A percentile compares a stretch with the other conserved stretches of the same genome.
Evolutionary conservation across 2,113 vertebrate genomes (phyloP).

Genomic region (Rattus norvegicus): GRCr8 NC_086023.1:150272001-150272500

Average conservation of each 20-base stretch:
- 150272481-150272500: background rate
- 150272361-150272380: background rate
- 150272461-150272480: background rate
- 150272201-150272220: background rate
- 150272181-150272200: background rate
- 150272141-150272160: background rate
- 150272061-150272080: background rate
- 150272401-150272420: background rate
- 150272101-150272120: background rate
- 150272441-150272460: background rate
- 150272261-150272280: background rate
- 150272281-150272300: background rate
- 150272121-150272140: background rate
- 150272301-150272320: background rate
- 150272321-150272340: background rate
- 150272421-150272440: background rate
- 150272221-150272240: background rate
- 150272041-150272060: background rate
- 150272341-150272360: background rate
- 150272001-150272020: background rate
- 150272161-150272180: background rate
- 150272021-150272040: background rate
- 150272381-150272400: background rate
- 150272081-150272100: background rate
- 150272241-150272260: background rate